These are phyloP conservation scores for Sternarchorhynchus goeldii DNA, from an alignment of 2,797 vertebrate genomes.

Conservation along the genomic window DNA sequence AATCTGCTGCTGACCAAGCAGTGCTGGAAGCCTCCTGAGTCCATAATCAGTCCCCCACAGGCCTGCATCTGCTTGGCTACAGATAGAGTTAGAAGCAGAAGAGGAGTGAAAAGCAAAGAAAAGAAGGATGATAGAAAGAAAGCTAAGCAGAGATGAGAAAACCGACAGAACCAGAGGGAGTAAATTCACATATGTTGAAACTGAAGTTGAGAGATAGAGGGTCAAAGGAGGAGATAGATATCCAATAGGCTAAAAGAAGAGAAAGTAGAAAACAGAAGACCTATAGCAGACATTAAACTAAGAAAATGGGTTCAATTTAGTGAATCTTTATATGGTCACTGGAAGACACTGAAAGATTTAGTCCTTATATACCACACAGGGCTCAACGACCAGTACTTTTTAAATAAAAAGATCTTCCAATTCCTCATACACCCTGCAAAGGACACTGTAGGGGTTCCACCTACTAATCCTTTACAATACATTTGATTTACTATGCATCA, in stretches of 20 bases:
- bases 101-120: conserved; percentile 53
- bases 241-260: too few species aligned
- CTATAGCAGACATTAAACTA: background rate
- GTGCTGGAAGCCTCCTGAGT: conserved; percentile 69
- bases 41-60: conserved; percentile 73
- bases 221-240: background rate
- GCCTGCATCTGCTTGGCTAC: conserved; percentile 77
- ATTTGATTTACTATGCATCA: too few species aligned
- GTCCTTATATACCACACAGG: too few species aligned
- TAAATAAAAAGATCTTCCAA: too few species aligned
- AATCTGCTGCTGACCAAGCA: conserved; percentile 82
- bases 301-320: too few species aligned
- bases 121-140: conserved; percentile 48
- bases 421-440: too few species aligned
- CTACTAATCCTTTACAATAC: too few species aligned
- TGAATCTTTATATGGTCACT: too few species aligned
- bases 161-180: conserved; percentile 40
- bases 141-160: conserved; percentile 47
- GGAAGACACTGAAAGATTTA: too few species aligned
- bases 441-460: too few species aligned
- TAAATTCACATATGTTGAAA: background rate
- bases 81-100: conserved; percentile 66
- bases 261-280: too few species aligned
- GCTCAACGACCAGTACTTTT: too few species aligned
- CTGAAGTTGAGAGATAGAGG: background rate